Evolutionary conservation across 2,797 vertebrate species (phyloP), one percentile per base, ranked within the genome.

Genomic region (Micropoecilia bifurca): DNA sequence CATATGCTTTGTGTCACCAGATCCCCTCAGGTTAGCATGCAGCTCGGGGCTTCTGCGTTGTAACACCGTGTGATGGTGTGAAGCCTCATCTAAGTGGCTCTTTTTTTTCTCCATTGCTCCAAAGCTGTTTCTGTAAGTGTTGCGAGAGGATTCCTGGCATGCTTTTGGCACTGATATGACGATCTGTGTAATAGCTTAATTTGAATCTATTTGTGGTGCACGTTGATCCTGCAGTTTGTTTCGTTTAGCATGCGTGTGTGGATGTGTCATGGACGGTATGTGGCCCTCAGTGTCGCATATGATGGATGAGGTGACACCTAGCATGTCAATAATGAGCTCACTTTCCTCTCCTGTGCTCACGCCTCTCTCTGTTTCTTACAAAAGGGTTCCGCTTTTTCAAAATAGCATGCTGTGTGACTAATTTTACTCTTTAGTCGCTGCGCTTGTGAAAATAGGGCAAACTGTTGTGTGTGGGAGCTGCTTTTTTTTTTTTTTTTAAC

Each of bases 1-100:
- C 92, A 89, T 95, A 91, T 87, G 91, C 82, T 92, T 85, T 80
- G 77, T 92, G 90, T 88, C 92, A 85, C 33, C 45, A 73, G 73
- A 88, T 86, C 86, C 85, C 91, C 81, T 83, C 86, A 86, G 91
- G 90, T 93, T 92, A 86, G 74, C 83, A 53, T 39, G 36, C 77
- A n/a, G 79, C 84, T 91, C 48, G 3, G 76, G 84, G 80, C 80
- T 83, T 83, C 81, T 53, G 76, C 50, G 76, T 84, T 75, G 79
- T 84, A 78, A 87, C 71, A 71, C 73, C 10, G 76, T 83, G 72
- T 87, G 89, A 85, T 82, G 84, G 84, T 86, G 87, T 89, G 88
- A 90, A 79, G 76, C 48, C 71, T 74, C 69, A 46, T 81, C 84
- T 81, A 72, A 79, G 77, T 14, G 50, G 50, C 20, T 28, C 55